Conservation (phyloP, 2,797 vertebrate genomes). For the Furcifer pardalis region DNA sequence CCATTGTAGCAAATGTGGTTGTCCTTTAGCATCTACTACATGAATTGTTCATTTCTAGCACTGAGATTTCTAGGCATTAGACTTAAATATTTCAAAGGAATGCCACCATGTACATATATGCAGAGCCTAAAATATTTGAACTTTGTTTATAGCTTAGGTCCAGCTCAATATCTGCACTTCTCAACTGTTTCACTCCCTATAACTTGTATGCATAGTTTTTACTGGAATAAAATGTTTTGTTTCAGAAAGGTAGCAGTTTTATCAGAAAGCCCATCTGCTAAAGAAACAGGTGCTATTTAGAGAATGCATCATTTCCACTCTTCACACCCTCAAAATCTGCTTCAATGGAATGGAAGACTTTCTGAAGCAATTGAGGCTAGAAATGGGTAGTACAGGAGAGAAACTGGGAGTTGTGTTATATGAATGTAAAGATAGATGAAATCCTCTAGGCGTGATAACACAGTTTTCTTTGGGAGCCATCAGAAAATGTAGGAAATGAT, state of each 20-base stretch:
- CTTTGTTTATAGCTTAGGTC: not conserved
- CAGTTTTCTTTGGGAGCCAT: too few relatives aligned
- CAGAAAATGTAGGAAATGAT: not conserved
- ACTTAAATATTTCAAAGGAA: not conserved
- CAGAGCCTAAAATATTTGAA: not conserved
- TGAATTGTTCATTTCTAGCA: not conserved
- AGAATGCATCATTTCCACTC: not conserved
- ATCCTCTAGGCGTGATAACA: not conserved
- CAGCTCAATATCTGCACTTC: not conserved
- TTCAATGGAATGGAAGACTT: not conserved
- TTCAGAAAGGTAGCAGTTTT: constrained; percentile 28
- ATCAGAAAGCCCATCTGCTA: not conserved
- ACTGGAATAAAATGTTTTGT: not conserved
- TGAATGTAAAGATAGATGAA: not conserved
- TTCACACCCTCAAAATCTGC: not conserved
- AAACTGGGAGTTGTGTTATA: not conserved
- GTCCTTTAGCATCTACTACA: not conserved
- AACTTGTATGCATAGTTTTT: constrained; percentile 19
- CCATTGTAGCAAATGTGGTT: not conserved
- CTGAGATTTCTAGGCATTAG: not conserved
- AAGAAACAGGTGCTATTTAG: not conserved
- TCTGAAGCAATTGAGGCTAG: not conserved
- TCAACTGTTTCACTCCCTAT: not conserved
- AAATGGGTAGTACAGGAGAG: not conserved
- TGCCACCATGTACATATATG: not conserved